A percentile compares a stretch with the other conserved stretches of the same genome.
Conservation (phyloP, 2,797 vertebrate species). For the Trachurus trachurus region DNA sequence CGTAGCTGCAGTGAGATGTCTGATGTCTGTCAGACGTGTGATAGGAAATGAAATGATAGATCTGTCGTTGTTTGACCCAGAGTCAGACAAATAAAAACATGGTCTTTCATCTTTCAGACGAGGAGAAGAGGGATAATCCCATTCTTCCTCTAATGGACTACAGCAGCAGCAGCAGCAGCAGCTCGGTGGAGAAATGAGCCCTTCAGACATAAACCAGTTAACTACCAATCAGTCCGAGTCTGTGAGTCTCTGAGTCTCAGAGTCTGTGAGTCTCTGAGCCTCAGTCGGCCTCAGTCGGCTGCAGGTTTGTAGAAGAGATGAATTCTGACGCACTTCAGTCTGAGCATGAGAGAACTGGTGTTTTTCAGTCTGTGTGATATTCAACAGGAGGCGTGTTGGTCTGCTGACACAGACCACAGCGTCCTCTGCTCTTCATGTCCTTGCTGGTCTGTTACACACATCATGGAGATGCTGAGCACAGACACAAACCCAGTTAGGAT, state of each 20-base stretch:
- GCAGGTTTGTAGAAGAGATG: background rate
- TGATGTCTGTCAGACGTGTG: background rate
- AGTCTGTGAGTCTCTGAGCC: too few species aligned
- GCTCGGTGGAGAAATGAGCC: constrained; percentile 26
- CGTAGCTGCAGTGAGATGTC: too few species aligned
- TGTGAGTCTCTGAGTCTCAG: too few species aligned
- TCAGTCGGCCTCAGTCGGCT: background rate
- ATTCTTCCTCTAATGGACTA: constrained; percentile 19
- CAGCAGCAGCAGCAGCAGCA: constrained; percentile 12
- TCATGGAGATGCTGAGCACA: background rate
- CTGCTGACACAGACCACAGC: too few species aligned
- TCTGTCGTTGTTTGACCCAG: background rate
- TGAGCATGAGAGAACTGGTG: background rate
- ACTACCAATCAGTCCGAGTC: too few species aligned
- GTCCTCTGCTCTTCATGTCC: background rate
- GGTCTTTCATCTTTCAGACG: constrained; percentile 7
- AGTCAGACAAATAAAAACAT: background rate
- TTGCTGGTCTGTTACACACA: background rate
- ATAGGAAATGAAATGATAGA: background rate
- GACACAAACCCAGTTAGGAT: too few species aligned
- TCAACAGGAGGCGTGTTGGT: too few species aligned
- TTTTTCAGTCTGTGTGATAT: background rate
- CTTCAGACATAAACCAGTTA: constrained; percentile 39
- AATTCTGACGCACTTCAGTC: background rate
- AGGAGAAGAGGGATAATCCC: constrained; percentile 5